phyloP scores from a whole-genome alignment of 2,113 vertebrate species.

The Vimba vimba region DNA sequence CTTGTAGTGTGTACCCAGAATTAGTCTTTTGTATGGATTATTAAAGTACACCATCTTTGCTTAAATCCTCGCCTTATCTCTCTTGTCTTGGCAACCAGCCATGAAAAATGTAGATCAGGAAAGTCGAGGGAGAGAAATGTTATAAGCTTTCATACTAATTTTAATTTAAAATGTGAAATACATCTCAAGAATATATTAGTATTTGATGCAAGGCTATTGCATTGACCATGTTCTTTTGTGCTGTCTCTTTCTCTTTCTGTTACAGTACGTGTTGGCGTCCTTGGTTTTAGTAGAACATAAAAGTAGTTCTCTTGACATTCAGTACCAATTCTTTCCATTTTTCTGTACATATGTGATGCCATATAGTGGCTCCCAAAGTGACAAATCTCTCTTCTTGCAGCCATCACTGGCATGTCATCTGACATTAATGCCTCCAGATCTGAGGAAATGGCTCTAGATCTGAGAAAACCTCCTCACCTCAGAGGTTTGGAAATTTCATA shows the following conservation, averaged over 20 bases:
- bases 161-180: background rate
- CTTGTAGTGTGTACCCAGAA: no score
- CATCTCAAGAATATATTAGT: background rate
- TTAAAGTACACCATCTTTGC: no score
- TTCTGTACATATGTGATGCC: background rate
- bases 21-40: no score
- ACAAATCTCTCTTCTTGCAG: constrained; percentile 14
- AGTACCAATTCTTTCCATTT: background rate
- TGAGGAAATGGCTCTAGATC: constrained; percentile 20
- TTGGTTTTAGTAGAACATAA: background rate
- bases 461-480: constrained; percentile 31
- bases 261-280: background rate
- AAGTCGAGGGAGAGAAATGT: background rate
- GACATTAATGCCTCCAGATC: constrained; percentile 35
- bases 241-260: background rate
- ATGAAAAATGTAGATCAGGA: background rate
- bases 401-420: constrained; percentile 26
- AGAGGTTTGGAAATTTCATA: constrained; percentile 42
- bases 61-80: no score
- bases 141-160: background rate
- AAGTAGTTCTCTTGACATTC: background rate
- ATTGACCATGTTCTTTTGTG: background rate
- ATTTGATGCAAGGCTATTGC: background rate
- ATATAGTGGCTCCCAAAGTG: background rate
- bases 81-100: no score